Evolutionary conservation across 2,113 vertebrate genomes (phyloP).

Genomic region (Leucopsar rothschildi): DNA sequence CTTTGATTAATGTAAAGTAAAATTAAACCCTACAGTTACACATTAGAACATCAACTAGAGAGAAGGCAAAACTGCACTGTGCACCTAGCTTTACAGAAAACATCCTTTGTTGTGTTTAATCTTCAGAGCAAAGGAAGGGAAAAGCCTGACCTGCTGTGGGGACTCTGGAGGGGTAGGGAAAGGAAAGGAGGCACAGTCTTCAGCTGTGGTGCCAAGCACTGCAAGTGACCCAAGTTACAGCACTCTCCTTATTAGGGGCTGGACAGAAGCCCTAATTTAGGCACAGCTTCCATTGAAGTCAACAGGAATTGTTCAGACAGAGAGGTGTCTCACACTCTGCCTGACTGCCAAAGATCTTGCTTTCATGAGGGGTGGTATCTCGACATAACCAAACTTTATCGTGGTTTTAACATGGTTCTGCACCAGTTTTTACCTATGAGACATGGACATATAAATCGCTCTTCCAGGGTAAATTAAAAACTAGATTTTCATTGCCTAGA

Average conservation of each 20-base stretch:
- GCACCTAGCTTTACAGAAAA: slow-evolving; percentile 34
- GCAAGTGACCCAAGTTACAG: neutral
- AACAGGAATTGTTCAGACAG: neutral
- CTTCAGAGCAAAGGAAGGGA: neutral
- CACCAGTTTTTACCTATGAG: neutral
- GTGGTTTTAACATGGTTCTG: neutral
- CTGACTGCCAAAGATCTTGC: neutral
- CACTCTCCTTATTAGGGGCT: accelerated
- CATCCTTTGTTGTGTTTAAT: slow-evolving; percentile 43
- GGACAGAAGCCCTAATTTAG: neutral
- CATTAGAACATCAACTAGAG: slow-evolving; percentile 54
- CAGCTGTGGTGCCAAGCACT: neutral
- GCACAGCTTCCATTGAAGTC: neutral
- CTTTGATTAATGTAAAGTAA: slow-evolving; percentile 78
- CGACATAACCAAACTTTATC: neutral
- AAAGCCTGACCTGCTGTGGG: neutral
- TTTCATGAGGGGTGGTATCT: neutral
- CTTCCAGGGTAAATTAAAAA: neutral
- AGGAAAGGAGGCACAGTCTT: neutral
- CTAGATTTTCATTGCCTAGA: neutral
- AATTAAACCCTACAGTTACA: slow-evolving; percentile 74
- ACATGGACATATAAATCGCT: neutral
- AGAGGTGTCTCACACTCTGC: neutral
- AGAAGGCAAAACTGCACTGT: slow-evolving; percentile 9
- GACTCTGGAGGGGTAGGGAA: neutral